Base-by-base conservation (phyloP, 2,888 invertebrate genomes). In the Hemaris fuciformis region DNA sequence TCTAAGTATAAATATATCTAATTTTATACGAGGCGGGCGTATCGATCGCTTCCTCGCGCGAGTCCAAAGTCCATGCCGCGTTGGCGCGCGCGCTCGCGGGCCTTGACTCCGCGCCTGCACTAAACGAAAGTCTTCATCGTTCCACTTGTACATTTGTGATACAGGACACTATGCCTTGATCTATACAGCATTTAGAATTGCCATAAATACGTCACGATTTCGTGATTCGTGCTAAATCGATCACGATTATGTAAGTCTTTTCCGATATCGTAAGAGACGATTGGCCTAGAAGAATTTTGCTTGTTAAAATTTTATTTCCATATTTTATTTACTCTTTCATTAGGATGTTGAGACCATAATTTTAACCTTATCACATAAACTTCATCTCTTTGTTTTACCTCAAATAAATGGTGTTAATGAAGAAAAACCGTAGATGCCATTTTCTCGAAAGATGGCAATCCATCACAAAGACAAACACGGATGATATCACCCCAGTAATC, bases 11-110 rank as follows among this genome's bases (percentile, higher is more conserved):
- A 23, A 18, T 34, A 59, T 46, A 38, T 22, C 59, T 38, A 59
- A 59, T 60, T 60, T 60, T 48, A 23, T 25, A 48, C 23, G 34
- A 18, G 18, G 25, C 25, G 60, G 41, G 27, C 70, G 68, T 72
- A 74, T 75, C 65, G 67, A 62, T 68, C 57, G 64, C 72, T 75
- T 75, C 75, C 74, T 77, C 67, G 65, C 59, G 64, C 20, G 43
- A 53, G 63, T 64, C 63, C 62, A 68, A 66, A 68, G 68, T 68
- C 23, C 64, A 58, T 20, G 38, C 56, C 43, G 22, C 45, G 57
- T 61, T 22, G 34, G 57, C 38, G 48, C 41, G 41, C 48, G 25
- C 48, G 27, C 15, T 1, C n/a, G 31, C 53, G 53, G 31, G 53
- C 53, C 53, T 53, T 53, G 53, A 53, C 53, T 53, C 53, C 27